Evolutionary conservation across 2,113 vertebrate genomes (phyloP), one percentile per base, ranked within the genome.

Genomic region (Gobio gobio): DNA sequence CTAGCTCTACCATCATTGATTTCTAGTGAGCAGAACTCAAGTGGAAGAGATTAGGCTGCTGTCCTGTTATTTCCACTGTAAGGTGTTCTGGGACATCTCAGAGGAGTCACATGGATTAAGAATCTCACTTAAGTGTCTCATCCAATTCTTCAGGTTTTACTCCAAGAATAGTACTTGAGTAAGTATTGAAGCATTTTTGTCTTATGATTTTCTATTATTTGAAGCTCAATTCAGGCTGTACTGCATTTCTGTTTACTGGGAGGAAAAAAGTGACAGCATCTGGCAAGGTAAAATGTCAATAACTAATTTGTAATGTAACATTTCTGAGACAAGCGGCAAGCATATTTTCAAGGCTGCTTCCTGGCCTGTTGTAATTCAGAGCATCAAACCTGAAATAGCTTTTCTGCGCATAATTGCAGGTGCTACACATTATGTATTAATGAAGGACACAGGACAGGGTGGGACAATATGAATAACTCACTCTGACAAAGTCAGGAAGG

Each of bases 401-500:
- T 70, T 56, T 58, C 47, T 58, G 22, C 0, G 33, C 66, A 72
- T 83, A 82, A 82, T 83, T 83, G 26, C 47, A 56, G 64, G 66
- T 72, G 64, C 66, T 54, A 29, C 20, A 33, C 45, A 83, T 83
- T 83, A 72, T 49, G 29, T 56, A 83, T 83, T 83, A 72, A 83
- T 83, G 66, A 83, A 83, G 81, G 81, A 83, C 81, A 72, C 81
- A 72, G 51, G 49, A 83, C 81, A 58, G 26, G 81, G 33, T 9
- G 12, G 81, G 33, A 49, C 24, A 36, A 51, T 76, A 73, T 72
- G 64, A 83, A 83, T 83, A 83, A 83, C 81, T 83, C 51, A 58
- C 66, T n/a, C 66, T 58, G 81, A 83, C 81, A 83, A 83, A 83
- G 66, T 73, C 81, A 72, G 81, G 66, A 56, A 58, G 66, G 49